phyloP scores from a whole-genome alignment of 2,113 vertebrate species.

The Notarius quadriscutis region DNA sequence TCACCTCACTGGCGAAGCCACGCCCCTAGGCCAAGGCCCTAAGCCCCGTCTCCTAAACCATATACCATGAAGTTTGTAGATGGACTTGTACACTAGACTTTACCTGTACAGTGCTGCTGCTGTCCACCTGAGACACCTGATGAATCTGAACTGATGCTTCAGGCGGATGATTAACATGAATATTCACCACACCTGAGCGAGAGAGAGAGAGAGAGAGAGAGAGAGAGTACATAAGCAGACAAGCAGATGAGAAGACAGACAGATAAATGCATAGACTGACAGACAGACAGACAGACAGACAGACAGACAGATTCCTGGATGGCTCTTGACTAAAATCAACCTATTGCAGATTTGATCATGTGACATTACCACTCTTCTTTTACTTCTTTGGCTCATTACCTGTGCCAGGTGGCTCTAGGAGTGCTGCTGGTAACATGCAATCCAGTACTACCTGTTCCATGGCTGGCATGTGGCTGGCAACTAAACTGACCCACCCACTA shows the following conservation, averaged over 20 bases:
- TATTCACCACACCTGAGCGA: conserved; percentile 86
- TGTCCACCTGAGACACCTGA: conserved; percentile 92
- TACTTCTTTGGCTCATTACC: background rate
- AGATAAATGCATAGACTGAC: background rate
- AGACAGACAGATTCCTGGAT: no score
- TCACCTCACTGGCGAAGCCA: conserved; percentile 47
- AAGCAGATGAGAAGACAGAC: background rate
- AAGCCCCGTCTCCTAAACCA: background rate
- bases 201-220: background rate
- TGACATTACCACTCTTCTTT: background rate
- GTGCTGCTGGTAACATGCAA: no score
- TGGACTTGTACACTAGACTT: conserved; percentile 53
- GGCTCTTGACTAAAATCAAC: background rate
- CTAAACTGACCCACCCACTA: no score
- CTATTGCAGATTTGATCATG: background rate
- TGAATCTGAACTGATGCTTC: conserved; percentile 97
- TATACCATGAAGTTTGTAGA: background rate
- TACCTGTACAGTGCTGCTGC: conserved; percentile 76
- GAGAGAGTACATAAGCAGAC: background rate
- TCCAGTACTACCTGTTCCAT: no score
- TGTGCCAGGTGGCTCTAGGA: no score
- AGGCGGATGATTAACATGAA: conserved; percentile 96
- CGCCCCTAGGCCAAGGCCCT: background rate
- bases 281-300: no score
- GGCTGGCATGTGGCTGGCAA: no score